These are phyloP conservation scores for Eupsilia transversa DNA, from an alignment of 2,888 invertebrate species.

Conservation along the genomic window DNA sequence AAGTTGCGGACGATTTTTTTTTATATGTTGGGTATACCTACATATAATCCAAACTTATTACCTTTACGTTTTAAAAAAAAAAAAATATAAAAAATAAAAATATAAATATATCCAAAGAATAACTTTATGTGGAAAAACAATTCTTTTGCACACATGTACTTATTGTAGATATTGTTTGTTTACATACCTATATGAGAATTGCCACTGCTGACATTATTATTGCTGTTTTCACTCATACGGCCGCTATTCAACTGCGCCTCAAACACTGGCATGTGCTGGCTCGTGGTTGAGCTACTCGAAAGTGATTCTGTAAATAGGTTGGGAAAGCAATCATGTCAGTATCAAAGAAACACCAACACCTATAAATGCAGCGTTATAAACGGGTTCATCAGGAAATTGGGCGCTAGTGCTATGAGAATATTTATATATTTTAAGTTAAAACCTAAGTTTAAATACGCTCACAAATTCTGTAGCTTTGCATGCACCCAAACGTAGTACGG, in stretches of 20 bases:
- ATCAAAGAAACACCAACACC: background rate
- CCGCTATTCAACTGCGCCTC: slow-evolving; percentile 76
- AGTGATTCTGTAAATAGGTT: slow-evolving; percentile 86
- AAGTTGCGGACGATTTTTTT: background rate
- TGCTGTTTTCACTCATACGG: slow-evolving; percentile 78
- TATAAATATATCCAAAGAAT: background rate
- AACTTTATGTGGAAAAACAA: background rate
- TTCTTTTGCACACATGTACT: background rate
- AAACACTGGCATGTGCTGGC: slow-evolving; percentile 84
- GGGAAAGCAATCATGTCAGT: background rate
- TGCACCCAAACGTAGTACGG: too few relatives aligned
- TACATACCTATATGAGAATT: slow-evolving; percentile 77
- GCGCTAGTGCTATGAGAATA: background rate
- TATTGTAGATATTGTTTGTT: background rate
- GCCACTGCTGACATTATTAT: slow-evolving; percentile 72
- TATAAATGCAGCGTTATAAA: too few relatives aligned
- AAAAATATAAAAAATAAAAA: too few relatives aligned
- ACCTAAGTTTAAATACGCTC: too few relatives aligned
- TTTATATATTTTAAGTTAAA: too few relatives aligned
- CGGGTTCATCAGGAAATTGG: too few relatives aligned
- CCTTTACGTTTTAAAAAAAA: too few relatives aligned
- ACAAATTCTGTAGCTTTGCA: too few relatives aligned
- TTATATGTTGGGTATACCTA: background rate
- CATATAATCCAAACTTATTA: background rate
- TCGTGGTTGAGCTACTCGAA: slow-evolving; percentile 91